Evolutionary conservation across 2,888 invertebrate species (phyloP).

Genomic region (Drosophila helvetica): DNA sequence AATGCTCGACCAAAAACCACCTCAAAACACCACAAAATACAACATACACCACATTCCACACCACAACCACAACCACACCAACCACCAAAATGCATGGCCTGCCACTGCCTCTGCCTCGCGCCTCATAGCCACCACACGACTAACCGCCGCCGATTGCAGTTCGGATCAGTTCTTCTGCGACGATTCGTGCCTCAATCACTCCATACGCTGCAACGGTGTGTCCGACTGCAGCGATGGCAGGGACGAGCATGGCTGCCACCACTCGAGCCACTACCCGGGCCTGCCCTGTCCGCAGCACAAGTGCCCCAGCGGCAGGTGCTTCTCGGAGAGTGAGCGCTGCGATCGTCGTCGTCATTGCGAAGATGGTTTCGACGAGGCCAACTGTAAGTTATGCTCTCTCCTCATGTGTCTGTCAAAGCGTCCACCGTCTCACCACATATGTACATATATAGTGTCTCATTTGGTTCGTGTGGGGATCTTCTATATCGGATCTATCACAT

Average conservation of each 20-base stretch:
- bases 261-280: constrained; percentile 19
- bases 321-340: constrained; percentile 84
- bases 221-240: constrained; percentile 87
- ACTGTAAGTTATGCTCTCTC: constrained; percentile 84
- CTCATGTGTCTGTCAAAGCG: not conserved
- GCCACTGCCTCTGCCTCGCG: constrained; percentile 8
- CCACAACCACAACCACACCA: no score
- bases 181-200: constrained; percentile 86
- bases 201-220: constrained; percentile 87
- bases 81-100: constrained; percentile 18
- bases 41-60: constrained; percentile 31
- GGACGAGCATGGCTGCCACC: constrained; percentile 85
- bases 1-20: constrained; percentile 3
- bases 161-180: constrained; percentile 85
- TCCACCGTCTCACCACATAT: not conserved
- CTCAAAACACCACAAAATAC: constrained; percentile 1
- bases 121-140: constrained; percentile 69
- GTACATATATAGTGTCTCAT: not conserved
- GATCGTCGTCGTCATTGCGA: constrained; percentile 86
- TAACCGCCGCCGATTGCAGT: constrained; percentile 79
- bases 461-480: no score
- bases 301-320: constrained; percentile 85
- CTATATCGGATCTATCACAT: not conserved
- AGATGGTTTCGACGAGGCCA: constrained; percentile 86
- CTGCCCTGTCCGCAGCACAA: constrained; percentile 84